Base-by-base conservation (phyloP, 2,888 invertebrate genomes). In the Maniola hyperantus region DNA sequence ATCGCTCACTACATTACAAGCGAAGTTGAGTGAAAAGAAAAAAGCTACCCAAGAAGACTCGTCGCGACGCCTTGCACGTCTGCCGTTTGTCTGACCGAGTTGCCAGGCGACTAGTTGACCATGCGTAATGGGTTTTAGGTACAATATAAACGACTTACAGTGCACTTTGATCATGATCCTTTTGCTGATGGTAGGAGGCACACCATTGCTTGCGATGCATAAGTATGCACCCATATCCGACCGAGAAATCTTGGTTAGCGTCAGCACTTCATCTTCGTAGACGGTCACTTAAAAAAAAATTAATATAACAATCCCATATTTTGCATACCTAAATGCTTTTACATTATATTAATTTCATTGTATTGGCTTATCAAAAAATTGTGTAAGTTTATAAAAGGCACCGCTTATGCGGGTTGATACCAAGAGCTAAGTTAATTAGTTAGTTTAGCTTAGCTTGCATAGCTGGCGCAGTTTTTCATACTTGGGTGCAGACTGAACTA, bases 221-320 rank as follows among this genome's bases (percentile, higher is more conserved):
- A 97, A 93, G 89, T 97, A 98, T 71, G 96, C 96, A 15, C 97
- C 97, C 97, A 97, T 97, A 84, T 97, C 97, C 54, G 96, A 95
- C 70, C 97, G 94, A 66, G 96, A 96, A 84, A 97, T 96, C 91
- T 97, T 97, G 74, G 94, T 93, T 72, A 97, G 92, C 71, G 94
- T 95, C 76, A 98, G 89, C 67, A 95, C 94, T 83, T 96, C 96
- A 68, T 97, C 97, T 79, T 96, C 95, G 83, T 93, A 95, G 65
- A 95, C 93, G 66, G 94, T 89, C 67, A 94, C 96, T 96, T 20
- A 46, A 15, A 58, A 44, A 64, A 18, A n/a, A 13, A 0, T 20
- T 51, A 13, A 15, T 7, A 46, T 15, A 15, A 8, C 46, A 15
- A 15, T 46, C 7, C n/a, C n/a, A 15, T n/a, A 0, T 15, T 1